These are phyloP conservation scores for Prionace glauca DNA, from an alignment of 2,797 vertebrate species.

Conservation along the genomic window DNA sequence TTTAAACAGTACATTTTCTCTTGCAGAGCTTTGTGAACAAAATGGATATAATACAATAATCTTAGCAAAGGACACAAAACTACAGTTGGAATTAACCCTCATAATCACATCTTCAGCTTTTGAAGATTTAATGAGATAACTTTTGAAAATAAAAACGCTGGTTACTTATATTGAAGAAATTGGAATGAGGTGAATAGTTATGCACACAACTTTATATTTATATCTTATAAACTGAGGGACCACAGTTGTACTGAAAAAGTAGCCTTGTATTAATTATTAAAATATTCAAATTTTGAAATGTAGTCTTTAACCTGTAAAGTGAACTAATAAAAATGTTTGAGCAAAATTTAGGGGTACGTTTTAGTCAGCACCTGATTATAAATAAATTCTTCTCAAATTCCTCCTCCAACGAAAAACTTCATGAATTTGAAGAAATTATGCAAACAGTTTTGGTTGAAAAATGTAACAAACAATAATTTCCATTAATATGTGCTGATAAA, in stretches of 20 bases:
- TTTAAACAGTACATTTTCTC: background rate
- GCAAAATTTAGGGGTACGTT: background rate
- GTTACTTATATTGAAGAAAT: background rate
- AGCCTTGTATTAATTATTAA: background rate
- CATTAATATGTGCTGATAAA: background rate
- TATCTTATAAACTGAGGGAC: background rate
- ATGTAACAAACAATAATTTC: background rate
- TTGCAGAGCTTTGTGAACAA: background rate
- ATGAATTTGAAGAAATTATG: background rate
- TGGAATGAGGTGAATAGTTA: background rate
- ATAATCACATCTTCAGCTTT: background rate
- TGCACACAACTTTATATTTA: background rate
- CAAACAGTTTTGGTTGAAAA: background rate
- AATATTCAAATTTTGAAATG: background rate
- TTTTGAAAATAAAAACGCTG: too few relatives aligned
- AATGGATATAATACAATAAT: background rate
- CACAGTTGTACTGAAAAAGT: background rate
- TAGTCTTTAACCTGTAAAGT: background rate
- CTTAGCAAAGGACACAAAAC: background rate
- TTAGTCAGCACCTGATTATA: background rate
- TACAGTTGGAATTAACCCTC: background rate
- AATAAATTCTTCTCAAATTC: background rate
- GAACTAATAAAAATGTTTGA: background rate
- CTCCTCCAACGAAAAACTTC: background rate
- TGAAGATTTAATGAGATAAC: background rate